Conservation (phyloP, 2,113 vertebrate genomes). For the Triplophysa dalaica region DNA sequence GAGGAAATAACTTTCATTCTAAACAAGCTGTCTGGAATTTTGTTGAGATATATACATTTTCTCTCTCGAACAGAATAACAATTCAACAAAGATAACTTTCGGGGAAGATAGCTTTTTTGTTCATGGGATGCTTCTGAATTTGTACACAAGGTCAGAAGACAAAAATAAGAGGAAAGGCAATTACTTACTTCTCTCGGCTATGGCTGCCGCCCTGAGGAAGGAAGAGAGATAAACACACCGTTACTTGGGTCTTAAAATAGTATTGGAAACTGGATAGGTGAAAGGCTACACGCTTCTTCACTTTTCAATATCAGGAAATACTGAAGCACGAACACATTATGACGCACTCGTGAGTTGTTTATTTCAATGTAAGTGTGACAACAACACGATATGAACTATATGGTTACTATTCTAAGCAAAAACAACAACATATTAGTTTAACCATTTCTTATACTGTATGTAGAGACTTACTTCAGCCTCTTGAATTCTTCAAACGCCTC, state of each 20-base stretch:
- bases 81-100: not conserved
- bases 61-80: not conserved
- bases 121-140: slow-evolving; percentile 9
- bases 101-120: not conserved
- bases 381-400: not conserved
- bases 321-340: slow-evolving; percentile 33
- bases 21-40: not conserved
- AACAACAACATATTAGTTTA: too few species aligned
- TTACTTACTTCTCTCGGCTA: slow-evolving; percentile 97
- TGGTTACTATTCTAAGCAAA: not conserved
- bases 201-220: slow-evolving; percentile 86
- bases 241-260: slow-evolving; percentile 63
- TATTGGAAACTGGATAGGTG: slow-evolving; percentile 30
- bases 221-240: slow-evolving; percentile 54
- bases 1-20: not conserved
- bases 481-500: slow-evolving; percentile 96
- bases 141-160: slow-evolving; percentile 33
- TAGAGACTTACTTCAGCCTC: slow-evolving; percentile 92
- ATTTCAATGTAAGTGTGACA: not conserved
- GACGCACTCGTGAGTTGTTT: slow-evolving; percentile 3
- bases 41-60: not conserved
- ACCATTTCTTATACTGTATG: not conserved
- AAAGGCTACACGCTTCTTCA: slow-evolving; percentile 20
- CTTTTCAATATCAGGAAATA: slow-evolving; percentile 63
- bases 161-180: slow-evolving; percentile 52